Evolutionary conservation across 2,888 invertebrate genomes (phyloP).

Genomic region (Mactromeris polynyma): DNA sequence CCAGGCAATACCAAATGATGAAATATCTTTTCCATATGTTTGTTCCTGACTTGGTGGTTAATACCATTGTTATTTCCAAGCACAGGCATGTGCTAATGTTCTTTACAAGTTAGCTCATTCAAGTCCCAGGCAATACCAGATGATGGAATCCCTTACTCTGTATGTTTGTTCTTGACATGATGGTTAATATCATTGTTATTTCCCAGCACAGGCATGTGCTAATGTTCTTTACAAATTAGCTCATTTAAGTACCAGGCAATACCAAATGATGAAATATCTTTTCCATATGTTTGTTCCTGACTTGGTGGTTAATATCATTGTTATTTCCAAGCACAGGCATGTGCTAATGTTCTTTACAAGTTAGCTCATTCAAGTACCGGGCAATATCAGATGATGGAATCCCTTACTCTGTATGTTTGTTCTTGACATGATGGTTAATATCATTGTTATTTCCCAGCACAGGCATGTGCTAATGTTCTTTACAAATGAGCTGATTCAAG

Average conservation of each 20-base stretch:
- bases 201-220: slow-evolving; percentile 2
- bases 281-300: neutral
- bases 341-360: neutral
- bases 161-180: neutral
- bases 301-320: neutral
- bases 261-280: neutral
- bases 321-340: neutral
- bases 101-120: neutral
- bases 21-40: neutral
- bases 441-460: too few species aligned
- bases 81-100: neutral
- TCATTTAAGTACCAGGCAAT: neutral
- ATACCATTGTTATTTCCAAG: neutral
- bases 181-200: neutral
- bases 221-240: neutral
- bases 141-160: neutral
- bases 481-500: too few species aligned
- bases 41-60: neutral
- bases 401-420: too few species aligned
- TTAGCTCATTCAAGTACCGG: neutral
- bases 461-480: too few species aligned
- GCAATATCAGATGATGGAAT: too few species aligned
- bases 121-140: neutral
- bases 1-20: neutral
- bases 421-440: too few species aligned